These are phyloP conservation scores for Cebidichthys violaceus DNA, from an alignment of 2,113 vertebrate species.

Conservation along the genomic window DNA sequence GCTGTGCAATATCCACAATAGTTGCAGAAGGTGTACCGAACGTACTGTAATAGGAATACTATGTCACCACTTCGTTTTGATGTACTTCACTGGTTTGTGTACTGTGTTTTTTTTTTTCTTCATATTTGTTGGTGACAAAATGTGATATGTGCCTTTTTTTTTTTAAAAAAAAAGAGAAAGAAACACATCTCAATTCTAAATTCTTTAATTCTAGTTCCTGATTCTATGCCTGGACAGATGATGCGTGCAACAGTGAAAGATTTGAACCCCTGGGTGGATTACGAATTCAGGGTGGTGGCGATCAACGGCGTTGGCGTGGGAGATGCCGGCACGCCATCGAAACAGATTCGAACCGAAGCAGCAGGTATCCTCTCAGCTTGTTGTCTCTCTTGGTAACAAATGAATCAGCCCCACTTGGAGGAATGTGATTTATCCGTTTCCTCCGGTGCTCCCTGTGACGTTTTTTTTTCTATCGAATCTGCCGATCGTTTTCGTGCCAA, in stretches of 20 bases:
- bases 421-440: slow-evolving; percentile 68
- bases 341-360: slow-evolving; percentile 79
- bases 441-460: slow-evolving; percentile 44
- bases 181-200: slow-evolving; percentile 68
- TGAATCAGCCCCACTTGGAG: slow-evolving; percentile 52
- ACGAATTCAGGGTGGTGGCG: slow-evolving; percentile 84
- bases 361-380: slow-evolving; percentile 76
- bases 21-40: background rate
- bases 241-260: slow-evolving; percentile 78
- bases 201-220: slow-evolving; percentile 86
- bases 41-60: background rate
- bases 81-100: slow-evolving; percentile 18
- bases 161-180: background rate
- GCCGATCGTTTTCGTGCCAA: slow-evolving; percentile 41
- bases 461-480: slow-evolving; percentile 49
- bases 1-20: background rate
- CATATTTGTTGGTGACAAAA: background rate
- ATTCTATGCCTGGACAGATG: slow-evolving; percentile 84
- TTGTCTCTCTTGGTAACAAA: slow-evolving; percentile 50
- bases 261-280: slow-evolving; percentile 84
- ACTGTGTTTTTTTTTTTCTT: background rate
- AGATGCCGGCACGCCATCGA: slow-evolving; percentile 81
- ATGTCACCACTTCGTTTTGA: background rate
- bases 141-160: slow-evolving; percentile 32
- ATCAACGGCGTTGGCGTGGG: slow-evolving; percentile 83